Conservation (phyloP, 2,113 vertebrate species). For the Laterallus jamaicensis region DNA sequence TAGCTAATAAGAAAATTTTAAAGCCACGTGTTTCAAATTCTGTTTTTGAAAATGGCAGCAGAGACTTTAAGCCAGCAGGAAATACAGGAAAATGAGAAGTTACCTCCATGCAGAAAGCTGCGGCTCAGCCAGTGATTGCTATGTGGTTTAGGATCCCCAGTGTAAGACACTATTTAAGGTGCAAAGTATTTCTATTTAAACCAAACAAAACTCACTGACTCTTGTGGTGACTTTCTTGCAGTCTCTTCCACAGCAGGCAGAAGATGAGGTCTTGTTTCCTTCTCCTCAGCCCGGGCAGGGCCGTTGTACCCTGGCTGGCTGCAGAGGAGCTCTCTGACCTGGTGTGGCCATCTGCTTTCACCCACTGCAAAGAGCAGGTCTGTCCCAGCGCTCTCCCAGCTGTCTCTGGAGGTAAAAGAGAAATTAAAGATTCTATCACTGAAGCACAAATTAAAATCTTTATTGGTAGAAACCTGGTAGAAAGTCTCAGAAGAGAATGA, state of each 20-base stretch:
- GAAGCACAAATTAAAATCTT: conserved; percentile 69
- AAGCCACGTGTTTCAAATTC: background rate
- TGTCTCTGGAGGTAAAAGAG: background rate
- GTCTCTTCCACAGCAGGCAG: background rate
- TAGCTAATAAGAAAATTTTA: background rate
- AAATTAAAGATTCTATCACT: conserved; percentile 8
- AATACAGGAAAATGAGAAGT: background rate
- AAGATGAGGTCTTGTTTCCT: background rate
- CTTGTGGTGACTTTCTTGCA: background rate
- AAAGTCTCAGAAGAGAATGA: conserved; percentile 67
- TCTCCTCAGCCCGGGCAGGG: background rate
- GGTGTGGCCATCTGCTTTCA: background rate
- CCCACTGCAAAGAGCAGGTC: background rate
- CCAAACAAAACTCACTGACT: background rate
- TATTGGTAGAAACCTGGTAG: conserved; percentile 35
- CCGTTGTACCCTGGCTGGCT: background rate
- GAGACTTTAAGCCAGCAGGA: background rate
- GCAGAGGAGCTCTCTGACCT: background rate
- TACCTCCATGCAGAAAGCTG: background rate
- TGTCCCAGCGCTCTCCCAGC: background rate
- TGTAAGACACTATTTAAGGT: background rate
- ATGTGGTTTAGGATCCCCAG: background rate
- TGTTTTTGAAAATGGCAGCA: background rate
- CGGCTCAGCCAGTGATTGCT: background rate
- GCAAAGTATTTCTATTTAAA: background rate